Percentiles rank a stretch among this genome's conserved stretches.
Evolutionary conservation across 2,113 vertebrate genomes (phyloP).

Genomic region (Sorex fumeus): DNA sequence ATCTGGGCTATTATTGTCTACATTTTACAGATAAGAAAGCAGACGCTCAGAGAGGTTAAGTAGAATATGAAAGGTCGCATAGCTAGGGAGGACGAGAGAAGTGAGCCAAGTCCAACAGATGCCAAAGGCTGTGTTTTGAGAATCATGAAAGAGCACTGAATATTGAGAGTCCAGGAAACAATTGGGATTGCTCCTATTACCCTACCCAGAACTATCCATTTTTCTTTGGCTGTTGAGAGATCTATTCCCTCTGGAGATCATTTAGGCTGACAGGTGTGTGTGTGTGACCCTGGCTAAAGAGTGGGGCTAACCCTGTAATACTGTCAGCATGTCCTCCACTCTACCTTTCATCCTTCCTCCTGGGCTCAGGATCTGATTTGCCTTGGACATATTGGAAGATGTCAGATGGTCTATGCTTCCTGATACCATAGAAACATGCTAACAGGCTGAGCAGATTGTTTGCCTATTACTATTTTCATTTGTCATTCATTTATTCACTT

Average conservation of each 20-base stretch:
- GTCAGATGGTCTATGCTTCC: neutral
- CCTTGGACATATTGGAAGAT: neutral
- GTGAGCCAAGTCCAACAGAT: neutral
- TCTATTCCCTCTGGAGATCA: constrained; percentile 21
- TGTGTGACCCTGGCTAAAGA: neutral
- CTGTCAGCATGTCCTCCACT: neutral
- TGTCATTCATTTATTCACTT: neutral
- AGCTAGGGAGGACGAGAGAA: neutral
- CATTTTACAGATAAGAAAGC: constrained; percentile 37
- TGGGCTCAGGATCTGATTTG: neutral
- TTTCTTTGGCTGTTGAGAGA: neutral
- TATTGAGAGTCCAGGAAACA: neutral
- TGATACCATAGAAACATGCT: neutral
- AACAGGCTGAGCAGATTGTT: neutral
- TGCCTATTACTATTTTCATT: neutral
- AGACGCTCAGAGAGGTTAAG: constrained; percentile 35
- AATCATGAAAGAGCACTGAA: neutral
- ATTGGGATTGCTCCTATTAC: neutral
- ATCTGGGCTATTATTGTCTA: neutral
- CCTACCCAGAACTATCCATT: neutral
- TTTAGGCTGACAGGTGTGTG: neutral
- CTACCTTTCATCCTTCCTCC: neutral
- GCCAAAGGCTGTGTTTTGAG: neutral
- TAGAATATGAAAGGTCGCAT: neutral
- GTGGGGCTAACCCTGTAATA: neutral